phyloP scores from a whole-genome alignment of 2,797 vertebrate genomes.

The Fringilla coelebs region DNA sequence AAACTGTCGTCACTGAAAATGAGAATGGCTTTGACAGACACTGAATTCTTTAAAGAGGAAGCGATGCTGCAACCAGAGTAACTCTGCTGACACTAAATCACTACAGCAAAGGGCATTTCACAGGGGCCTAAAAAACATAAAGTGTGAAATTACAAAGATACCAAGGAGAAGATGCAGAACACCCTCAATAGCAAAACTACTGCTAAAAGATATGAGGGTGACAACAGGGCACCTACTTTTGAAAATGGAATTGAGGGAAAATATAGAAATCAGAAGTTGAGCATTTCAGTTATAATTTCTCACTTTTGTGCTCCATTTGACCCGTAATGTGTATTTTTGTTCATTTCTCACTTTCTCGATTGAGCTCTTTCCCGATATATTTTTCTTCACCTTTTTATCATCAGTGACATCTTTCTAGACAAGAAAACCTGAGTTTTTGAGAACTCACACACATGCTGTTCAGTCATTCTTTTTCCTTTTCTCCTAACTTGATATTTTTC shows the following conservation, averaged over 20 bases:
- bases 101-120: not conserved
- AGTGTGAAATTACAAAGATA: not conserved
- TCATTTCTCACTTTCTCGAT: not conserved
- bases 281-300: not conserved
- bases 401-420: not conserved
- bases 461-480: not conserved
- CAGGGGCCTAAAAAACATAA: not conserved
- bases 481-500: not conserved
- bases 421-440: not conserved
- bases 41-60: not conserved
- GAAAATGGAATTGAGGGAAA: not conserved
- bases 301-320: not conserved
- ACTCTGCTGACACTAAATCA: not conserved
- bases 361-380: not conserved
- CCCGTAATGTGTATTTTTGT: not conserved
- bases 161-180: not conserved
- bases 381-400: not conserved
- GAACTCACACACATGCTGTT: not conserved
- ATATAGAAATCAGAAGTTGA: not conserved
- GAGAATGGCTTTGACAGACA: not conserved
- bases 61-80: not conserved
- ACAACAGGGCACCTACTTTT: not conserved
- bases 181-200: not conserved
- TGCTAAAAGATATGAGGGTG: not conserved
- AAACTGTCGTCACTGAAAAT: not conserved